Conservation (phyloP, 2,888 invertebrate species). For the Polydrusus cervinus region DNA sequence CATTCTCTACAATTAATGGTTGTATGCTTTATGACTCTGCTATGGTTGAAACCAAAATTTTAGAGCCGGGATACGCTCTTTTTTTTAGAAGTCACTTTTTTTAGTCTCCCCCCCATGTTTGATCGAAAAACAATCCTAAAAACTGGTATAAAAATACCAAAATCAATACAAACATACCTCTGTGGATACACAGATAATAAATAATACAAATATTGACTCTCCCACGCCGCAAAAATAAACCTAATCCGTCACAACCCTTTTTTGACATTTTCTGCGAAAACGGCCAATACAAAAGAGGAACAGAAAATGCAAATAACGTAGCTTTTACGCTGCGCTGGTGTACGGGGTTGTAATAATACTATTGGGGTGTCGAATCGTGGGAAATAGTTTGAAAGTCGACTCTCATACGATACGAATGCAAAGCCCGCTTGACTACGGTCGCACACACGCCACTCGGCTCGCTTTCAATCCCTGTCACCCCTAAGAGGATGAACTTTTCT, state of each 20-base stretch:
- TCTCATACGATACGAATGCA: slow-evolving; percentile 66
- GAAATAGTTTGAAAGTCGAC: slow-evolving; percentile 68
- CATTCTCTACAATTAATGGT: not conserved
- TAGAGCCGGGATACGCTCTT: no score
- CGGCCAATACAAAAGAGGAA: slow-evolving; percentile 54
- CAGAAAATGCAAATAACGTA: slow-evolving; percentile 63
- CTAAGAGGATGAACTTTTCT: slow-evolving; percentile 28
- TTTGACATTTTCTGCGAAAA: slow-evolving; percentile 52
- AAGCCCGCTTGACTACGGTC: slow-evolving; percentile 51
- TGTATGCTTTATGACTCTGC: no score
- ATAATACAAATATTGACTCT: slow-evolving; percentile 40
- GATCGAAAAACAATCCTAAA: no score
- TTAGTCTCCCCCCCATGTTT: no score
- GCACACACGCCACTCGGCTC: slow-evolving; percentile 61
- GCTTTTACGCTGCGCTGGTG: slow-evolving; percentile 52
- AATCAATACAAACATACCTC: no score
- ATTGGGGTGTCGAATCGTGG: slow-evolving; percentile 69
- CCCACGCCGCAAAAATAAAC: slow-evolving; percentile 42
- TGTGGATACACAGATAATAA: not conserved
- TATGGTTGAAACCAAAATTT: no score
- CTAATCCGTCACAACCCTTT: slow-evolving; percentile 36
- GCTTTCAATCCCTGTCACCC: slow-evolving; percentile 37
- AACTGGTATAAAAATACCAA: no score
- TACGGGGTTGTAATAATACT: slow-evolving; percentile 67
- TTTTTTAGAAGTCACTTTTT: no score